phyloP scores from a whole-genome alignment of 1,140 invertebrate genomes.

The Nasonia vitripennis region DNA sequence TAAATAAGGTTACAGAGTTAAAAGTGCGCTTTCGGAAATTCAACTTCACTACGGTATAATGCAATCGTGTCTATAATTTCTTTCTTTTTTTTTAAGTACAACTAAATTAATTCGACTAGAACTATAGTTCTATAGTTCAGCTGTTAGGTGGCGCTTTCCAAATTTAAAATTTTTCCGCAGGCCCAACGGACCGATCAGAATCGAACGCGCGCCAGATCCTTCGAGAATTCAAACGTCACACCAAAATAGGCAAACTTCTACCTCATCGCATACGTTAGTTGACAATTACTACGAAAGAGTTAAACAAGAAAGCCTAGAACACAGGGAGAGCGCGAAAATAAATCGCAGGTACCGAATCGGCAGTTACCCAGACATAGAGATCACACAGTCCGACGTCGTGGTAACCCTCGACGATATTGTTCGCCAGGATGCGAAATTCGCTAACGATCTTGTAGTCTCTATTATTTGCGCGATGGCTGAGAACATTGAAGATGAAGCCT shows the following conservation, averaged over 20 bases:
- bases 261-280: not conserved
- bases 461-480: constrained; percentile 57
- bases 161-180: not conserved
- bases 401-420: constrained; percentile 79
- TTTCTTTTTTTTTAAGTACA: too few species aligned
- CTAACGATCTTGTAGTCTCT: constrained; percentile 63
- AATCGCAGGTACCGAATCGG: constrained; percentile 74
- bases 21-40: too few species aligned
- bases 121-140: too few species aligned
- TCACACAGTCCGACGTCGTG: constrained; percentile 79
- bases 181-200: not conserved
- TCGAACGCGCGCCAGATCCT: not conserved
- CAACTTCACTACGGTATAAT: too few species aligned
- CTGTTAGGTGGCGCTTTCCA: too few species aligned
- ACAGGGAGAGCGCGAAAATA: not conserved
- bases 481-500: not conserved
- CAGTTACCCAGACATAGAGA: constrained; percentile 81
- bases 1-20: too few species aligned
- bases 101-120: too few species aligned
- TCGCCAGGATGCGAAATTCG: constrained; percentile 65
- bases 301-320: not conserved
- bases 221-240: not conserved
- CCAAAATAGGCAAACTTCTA: not conserved
- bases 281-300: constrained; percentile 15
- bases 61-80: too few species aligned